Evolutionary conservation across 92 coral and sea anemone genomes (phyloP).

Genomic region (Porites divaricata): DNA sequence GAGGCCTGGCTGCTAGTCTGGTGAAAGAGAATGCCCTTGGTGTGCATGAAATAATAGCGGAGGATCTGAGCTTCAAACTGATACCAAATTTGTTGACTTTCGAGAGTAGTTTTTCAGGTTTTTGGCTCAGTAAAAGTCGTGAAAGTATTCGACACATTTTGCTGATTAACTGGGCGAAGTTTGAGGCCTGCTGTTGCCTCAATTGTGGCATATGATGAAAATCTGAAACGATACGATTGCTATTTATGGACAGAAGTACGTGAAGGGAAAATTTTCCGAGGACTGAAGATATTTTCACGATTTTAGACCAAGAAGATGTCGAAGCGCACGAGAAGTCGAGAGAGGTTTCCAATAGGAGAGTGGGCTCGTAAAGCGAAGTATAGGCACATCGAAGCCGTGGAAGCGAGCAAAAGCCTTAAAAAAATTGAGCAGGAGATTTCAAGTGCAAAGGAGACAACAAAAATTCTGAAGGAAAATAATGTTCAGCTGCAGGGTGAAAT

Average conservation of each 20-base stretch:
- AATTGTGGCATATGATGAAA: slow-evolving; percentile 14
- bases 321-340: slow-evolving; percentile 47
- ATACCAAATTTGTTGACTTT: slow-evolving; percentile 42
- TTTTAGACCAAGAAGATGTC: slow-evolving; percentile 36
- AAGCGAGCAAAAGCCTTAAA: slow-evolving; percentile 46
- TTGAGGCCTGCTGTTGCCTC: slow-evolving; percentile 1
- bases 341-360: slow-evolving; percentile 60
- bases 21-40: slow-evolving; percentile 23
- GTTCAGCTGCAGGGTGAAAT: slow-evolving; percentile 36
- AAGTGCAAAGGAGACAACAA: slow-evolving; percentile 10
- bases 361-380: slow-evolving; percentile 46
- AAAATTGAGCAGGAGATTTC: slow-evolving; percentile 29
- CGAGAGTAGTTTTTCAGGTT: not conserved
- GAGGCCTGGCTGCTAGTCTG: slow-evolving; percentile 49
- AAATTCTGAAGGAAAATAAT: slow-evolving; percentile 16
- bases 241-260: slow-evolving; percentile 31
- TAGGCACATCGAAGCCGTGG: slow-evolving; percentile 21
- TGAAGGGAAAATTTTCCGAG: slow-evolving; percentile 17
- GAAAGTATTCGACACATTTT: not conserved
- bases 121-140: slow-evolving; percentile 1
- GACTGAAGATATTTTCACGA: slow-evolving; percentile 29
- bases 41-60: slow-evolving; percentile 21
- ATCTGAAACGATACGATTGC: slow-evolving; percentile 44
- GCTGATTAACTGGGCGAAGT: not conserved
- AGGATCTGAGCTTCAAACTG: slow-evolving; percentile 37